Percentiles rank a stretch among this genome's conserved stretches.
phyloP scores from a whole-genome alignment of 2,113 vertebrate species.

The zebrafish (Danio rerio) region GRCz12tu NC_133197.1:13391501-13392000 shows the following conservation, averaged over 20 bases:
- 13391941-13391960: conserved; percentile 42
- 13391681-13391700: conserved; percentile 3
- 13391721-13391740: conserved; percentile 29
- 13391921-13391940: conserved; percentile 39
- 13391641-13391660: neutral
- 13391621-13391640: no score
- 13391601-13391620: no score
- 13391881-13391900: conserved; percentile 48
- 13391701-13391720: neutral
- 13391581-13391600: no score
- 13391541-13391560: no score
- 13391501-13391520: no score
- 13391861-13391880: conserved; percentile 37
- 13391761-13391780: neutral
- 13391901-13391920: conserved; percentile 19
- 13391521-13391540: no score
- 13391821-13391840: neutral
- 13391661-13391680: neutral
- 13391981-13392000: conserved; percentile 41
- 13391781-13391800: neutral
- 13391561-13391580: no score
- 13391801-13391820: neutral
- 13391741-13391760: neutral
- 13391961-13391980: conserved; percentile 57
- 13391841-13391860: conserved; percentile 47